Evolutionary conservation across 1,140 invertebrate species (phyloP).

Genomic region (Mya arenaria): DNA sequence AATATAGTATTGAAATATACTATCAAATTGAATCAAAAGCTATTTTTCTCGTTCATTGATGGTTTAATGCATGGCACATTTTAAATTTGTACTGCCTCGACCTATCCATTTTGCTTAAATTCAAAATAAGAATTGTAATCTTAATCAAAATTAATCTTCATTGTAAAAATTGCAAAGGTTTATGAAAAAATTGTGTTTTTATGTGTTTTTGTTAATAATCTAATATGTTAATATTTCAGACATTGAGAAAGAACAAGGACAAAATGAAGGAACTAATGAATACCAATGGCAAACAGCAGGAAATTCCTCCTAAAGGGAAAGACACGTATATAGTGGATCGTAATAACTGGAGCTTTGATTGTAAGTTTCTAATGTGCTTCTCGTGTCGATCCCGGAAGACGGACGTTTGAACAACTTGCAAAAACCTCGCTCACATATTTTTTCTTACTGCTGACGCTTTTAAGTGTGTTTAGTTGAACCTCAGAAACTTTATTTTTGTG

Average conservation of each 20-base stretch:
- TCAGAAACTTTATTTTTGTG: slow-evolving; percentile 2
- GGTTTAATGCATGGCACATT: not conserved
- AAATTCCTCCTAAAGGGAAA: slow-evolving; percentile 81
- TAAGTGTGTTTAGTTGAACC: not conserved
- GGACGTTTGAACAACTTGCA: slow-evolving; percentile 62
- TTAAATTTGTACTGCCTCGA: too few species aligned
- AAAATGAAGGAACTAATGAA: slow-evolving; percentile 83
- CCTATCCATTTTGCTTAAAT: too few species aligned
- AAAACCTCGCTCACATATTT: slow-evolving; percentile 23
- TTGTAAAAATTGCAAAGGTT: too few species aligned
- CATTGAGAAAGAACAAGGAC: slow-evolving; percentile 63
- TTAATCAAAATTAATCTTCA: too few species aligned
- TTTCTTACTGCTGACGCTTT: slow-evolving; percentile 29
- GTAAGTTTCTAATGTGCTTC: slow-evolving; percentile 82
- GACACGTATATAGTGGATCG: slow-evolving; percentile 83
- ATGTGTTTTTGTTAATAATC: too few species aligned
- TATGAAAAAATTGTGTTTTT: too few species aligned
- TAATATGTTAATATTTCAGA: too few species aligned
- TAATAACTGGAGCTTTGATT: slow-evolving; percentile 84
- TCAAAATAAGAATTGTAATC: too few species aligned
- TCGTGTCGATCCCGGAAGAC: slow-evolving; percentile 72
- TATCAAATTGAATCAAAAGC: too few species aligned
- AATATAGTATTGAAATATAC: too few species aligned
- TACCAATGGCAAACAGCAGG: slow-evolving; percentile 83
- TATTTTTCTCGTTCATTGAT: not conserved